These are phyloP conservation scores for Mesodorylaimus sp. DNA, from an alignment of 2,888 invertebrate species.

Conservation along the genomic window DNA sequence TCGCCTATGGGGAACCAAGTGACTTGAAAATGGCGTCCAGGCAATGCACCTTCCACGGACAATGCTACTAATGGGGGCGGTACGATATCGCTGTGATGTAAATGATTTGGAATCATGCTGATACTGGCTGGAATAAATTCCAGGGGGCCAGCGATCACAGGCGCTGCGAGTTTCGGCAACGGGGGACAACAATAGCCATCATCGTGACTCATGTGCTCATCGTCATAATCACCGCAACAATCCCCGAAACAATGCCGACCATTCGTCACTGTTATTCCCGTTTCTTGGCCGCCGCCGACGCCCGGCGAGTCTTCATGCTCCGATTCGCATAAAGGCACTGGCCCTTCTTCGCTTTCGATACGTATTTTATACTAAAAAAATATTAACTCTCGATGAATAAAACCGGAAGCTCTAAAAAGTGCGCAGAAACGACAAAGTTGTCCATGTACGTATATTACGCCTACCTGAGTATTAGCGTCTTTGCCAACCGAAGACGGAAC, in stretches of 20 bases:
- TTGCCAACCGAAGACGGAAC: background rate
- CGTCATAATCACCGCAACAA: background rate
- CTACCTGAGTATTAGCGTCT: background rate
- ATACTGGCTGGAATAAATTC: no score
- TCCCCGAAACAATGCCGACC: background rate
- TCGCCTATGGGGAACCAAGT: no score
- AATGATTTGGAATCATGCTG: no score
- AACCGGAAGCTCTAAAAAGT: no score
- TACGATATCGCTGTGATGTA: no score
- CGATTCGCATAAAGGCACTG: background rate
- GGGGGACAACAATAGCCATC: no score
- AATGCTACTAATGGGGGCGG: no score
- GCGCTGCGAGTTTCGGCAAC: no score
- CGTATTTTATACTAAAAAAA: background rate
- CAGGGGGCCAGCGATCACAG: no score
- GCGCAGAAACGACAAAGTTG: background rate
- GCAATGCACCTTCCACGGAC: no score
- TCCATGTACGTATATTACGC: background rate
- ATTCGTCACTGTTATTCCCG: background rate
- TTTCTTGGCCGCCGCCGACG: background rate
- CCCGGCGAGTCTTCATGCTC: background rate
- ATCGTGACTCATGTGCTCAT: background rate
- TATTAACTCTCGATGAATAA: no score
- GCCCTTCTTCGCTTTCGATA: background rate
- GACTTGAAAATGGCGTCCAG: no score